A percentile compares a stretch with the other conserved stretches of the same genome.
Evolutionary conservation across 2,888 invertebrate species (phyloP).

Genomic region (Harpalus rufipes): DNA sequence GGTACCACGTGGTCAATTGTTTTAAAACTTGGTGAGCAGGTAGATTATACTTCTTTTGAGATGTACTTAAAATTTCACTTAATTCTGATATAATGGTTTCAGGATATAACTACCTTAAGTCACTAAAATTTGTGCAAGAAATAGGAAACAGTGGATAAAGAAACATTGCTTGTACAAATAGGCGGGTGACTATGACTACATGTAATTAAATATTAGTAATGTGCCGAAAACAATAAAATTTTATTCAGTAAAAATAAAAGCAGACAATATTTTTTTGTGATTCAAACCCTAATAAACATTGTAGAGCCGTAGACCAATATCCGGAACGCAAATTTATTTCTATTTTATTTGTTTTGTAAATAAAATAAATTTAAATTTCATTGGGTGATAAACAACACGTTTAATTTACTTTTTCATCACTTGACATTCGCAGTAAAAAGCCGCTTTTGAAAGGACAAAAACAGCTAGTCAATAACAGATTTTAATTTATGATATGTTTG

Average conservation of each 20-base stretch:
- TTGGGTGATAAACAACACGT: neutral
- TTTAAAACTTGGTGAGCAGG: too few species aligned
- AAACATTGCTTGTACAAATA: too few species aligned
- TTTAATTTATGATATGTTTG: slow-evolving; percentile 33
- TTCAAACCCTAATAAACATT: neutral
- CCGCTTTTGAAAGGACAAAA: slow-evolving; percentile 8
- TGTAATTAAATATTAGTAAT: too few species aligned
- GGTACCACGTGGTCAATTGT: too few species aligned
- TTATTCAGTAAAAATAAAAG: neutral
- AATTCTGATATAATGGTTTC: too few species aligned
- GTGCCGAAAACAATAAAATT: neutral
- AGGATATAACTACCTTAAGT: too few species aligned
- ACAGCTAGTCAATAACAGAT: slow-evolving; percentile 37
- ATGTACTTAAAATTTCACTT: too few species aligned
- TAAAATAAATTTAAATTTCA: slow-evolving; percentile 8
- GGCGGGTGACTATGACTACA: too few species aligned
- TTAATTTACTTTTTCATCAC: slow-evolving; percentile 14
- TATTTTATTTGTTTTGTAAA: slow-evolving; percentile 1
- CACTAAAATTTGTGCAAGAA: too few species aligned
- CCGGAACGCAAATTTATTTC: neutral
- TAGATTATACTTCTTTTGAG: too few species aligned
- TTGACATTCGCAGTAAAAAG: slow-evolving; percentile 15
- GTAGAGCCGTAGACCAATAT: neutral
- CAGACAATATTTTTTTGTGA: neutral
- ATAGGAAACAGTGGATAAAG: too few species aligned